phyloP scores from a whole-genome alignment of 2,888 invertebrate genomes.

The Spodoptera exigua region DNA sequence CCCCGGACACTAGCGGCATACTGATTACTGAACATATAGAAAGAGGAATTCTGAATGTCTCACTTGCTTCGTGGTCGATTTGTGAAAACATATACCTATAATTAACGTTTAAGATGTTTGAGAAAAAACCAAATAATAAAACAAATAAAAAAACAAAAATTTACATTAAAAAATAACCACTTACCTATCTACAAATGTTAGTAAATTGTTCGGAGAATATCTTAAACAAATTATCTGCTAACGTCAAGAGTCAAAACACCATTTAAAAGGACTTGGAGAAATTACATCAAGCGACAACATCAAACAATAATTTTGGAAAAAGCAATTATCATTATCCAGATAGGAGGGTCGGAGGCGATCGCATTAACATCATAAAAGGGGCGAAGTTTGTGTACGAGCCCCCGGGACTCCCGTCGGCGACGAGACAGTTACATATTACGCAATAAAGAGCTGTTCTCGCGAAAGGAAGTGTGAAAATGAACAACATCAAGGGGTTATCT shows the following conservation, averaged over 20 bases:
- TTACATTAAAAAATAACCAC: too few relatives aligned
- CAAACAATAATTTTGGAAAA: constrained; percentile 89
- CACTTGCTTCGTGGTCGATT: too few relatives aligned
- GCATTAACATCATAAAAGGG: constrained; percentile 88
- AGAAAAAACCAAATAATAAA: too few relatives aligned
- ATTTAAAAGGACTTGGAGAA: constrained; percentile 75
- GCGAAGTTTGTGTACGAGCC: constrained; percentile 83
- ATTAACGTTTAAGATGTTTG: too few relatives aligned
- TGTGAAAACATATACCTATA: too few relatives aligned
- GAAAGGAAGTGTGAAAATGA: constrained; percentile 90
- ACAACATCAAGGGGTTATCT: constrained; percentile 90
- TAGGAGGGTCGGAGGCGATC: constrained; percentile 86
- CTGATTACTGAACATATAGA: too few relatives aligned
- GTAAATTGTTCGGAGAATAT: constrained; percentile 48
- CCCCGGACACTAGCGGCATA: too few relatives aligned
- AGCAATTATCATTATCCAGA: constrained; percentile 88
- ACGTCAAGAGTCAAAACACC: constrained; percentile 74
- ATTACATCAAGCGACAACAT: constrained; percentile 85
- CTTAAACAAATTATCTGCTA: constrained; percentile 75
- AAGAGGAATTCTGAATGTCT: too few relatives aligned
- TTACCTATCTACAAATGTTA: neutral
- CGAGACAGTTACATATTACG: constrained; percentile 89
- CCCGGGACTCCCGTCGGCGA: constrained; percentile 85
- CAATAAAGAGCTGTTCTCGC: constrained; percentile 90
- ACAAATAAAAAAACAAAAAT: too few relatives aligned